These are phyloP conservation scores for Euzetes globulus DNA, from an alignment of 2,888 invertebrate species.

Conservation along the genomic window DNA sequence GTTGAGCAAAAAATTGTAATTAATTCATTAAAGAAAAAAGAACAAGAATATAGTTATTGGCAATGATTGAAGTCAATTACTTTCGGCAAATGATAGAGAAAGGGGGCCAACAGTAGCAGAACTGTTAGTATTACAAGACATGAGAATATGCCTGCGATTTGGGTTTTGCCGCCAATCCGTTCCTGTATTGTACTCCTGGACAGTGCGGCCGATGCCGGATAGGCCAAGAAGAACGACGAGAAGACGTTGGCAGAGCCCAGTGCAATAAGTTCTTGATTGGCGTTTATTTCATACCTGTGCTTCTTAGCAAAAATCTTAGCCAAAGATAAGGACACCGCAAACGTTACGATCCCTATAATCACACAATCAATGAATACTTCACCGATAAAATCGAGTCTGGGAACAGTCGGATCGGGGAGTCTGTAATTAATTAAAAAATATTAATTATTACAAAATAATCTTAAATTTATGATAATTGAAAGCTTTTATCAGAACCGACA, in stretches of 20 bases:
- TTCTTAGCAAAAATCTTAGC: conserved; percentile 66
- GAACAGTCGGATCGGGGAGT: conserved; percentile 40
- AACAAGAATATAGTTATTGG: background rate
- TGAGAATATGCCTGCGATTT: conserved; percentile 69
- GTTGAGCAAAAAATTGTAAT: conserved; percentile 34
- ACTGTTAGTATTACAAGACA: conserved; percentile 66
- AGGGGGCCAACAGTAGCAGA: conserved; percentile 57
- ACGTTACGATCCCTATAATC: conserved; percentile 54
- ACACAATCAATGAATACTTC: conserved; percentile 39
- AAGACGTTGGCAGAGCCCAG: conserved; percentile 46
- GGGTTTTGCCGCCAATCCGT: conserved; percentile 75
- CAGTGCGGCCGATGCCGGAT: conserved; percentile 51
- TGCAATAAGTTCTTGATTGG: conserved; percentile 56
- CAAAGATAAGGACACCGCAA: conserved; percentile 66
- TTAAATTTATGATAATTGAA: too few relatives aligned
- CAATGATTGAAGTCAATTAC: background rate
- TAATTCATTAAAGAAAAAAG: background rate
- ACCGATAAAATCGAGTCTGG: conserved; percentile 39
- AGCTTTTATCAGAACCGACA: too few relatives aligned
- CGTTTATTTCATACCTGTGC: conserved; percentile 60
- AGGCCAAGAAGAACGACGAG: conserved; percentile 51
- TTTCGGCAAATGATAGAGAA: conserved; percentile 16
- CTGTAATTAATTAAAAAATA: background rate
- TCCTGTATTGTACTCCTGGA: conserved; percentile 63
- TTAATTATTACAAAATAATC: background rate